Evolutionary conservation across 2,113 vertebrate genomes (phyloP).

Genomic region (Scophthalmus maximus): DNA sequence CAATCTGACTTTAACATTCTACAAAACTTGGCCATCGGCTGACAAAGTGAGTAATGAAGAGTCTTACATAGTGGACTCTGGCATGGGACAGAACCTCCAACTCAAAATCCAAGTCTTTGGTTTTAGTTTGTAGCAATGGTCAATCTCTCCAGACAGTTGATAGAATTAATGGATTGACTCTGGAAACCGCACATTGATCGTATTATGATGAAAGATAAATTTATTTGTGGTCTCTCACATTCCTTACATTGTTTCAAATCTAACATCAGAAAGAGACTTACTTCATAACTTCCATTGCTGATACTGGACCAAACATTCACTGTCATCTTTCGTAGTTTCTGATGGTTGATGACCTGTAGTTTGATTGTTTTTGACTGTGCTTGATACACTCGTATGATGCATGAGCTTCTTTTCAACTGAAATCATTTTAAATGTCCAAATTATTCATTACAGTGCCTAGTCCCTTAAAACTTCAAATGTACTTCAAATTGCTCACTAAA

Average conservation of each 20-base stretch:
- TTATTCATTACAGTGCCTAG: too few relatives aligned
- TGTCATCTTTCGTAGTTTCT: background rate
- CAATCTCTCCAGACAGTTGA: background rate
- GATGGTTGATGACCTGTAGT: background rate
- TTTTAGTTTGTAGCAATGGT: constrained; percentile 3
- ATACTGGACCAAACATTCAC: background rate
- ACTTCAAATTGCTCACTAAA: too few relatives aligned
- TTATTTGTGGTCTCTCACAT: background rate
- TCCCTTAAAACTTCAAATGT: too few relatives aligned
- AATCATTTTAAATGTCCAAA: too few relatives aligned
- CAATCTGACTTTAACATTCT: background rate
- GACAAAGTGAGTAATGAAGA: too few relatives aligned
- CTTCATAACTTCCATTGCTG: too few relatives aligned
- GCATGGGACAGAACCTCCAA: background rate
- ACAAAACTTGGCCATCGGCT: background rate
- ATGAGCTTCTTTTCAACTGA: too few relatives aligned
- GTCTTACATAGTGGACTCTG: too few relatives aligned
- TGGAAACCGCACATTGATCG: background rate
- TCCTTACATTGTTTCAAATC: background rate
- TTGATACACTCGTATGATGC: too few relatives aligned
- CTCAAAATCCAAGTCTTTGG: background rate
- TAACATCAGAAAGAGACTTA: background rate
- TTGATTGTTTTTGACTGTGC: too few relatives aligned
- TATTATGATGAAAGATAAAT: background rate
- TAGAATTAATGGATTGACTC: background rate